Conservation (phyloP, 2,113 vertebrate genomes). For the Corythornis vintsioides region DNA sequence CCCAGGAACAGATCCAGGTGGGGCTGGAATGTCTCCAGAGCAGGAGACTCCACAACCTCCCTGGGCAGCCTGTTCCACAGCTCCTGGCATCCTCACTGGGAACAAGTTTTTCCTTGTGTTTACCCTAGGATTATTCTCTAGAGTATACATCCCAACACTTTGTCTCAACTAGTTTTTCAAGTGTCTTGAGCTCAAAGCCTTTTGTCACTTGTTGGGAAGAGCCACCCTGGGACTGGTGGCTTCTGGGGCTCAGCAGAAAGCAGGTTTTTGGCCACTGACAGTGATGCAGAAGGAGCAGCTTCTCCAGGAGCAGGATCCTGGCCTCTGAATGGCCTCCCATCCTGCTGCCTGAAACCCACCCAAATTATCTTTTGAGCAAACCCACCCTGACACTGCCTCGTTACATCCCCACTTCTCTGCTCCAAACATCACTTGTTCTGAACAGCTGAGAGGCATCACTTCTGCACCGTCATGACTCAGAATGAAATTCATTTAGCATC, state of each 20-base stretch:
- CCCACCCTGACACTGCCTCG: not conserved
- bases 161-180: not conserved
- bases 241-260: not conserved
- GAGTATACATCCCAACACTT: slow-evolving; percentile 8
- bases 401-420: not conserved
- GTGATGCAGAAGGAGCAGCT: not conserved
- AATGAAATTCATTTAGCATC: not conserved
- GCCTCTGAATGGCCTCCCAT: not conserved
- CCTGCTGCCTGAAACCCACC: not conserved
- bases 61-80: too few species aligned
- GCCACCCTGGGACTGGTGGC: not conserved
- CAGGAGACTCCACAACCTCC: too few species aligned
- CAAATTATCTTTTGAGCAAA: not conserved
- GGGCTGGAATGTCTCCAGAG: too few species aligned
- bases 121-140: not conserved
- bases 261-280: not conserved
- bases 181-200: not conserved
- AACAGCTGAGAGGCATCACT: not conserved
- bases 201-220: rapidly evolving
- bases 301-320: not conserved
- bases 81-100: too few species aligned
- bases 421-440: slow-evolving; percentile 3
- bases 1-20: too few species aligned
- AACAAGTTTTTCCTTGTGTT: too few species aligned
- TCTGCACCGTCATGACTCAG: not conserved